Percentiles rank a stretch among this genome's conserved stretches.
These are phyloP conservation scores for Calidris pygmaea DNA, from an alignment of 2,113 vertebrate genomes.

Conservation along the genomic window DNA sequence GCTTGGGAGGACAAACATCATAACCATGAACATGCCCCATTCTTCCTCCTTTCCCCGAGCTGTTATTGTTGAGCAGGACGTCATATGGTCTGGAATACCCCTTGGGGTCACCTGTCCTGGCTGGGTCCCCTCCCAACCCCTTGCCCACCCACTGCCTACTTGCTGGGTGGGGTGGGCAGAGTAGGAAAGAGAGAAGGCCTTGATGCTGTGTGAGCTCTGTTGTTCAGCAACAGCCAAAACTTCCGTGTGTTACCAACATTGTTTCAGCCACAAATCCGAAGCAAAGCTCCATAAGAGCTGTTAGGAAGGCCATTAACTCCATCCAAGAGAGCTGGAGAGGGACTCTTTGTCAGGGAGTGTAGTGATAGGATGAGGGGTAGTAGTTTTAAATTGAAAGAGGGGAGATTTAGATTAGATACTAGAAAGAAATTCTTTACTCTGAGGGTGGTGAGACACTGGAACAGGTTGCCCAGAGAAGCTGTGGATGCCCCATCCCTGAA, in stretches of 20 bases:
- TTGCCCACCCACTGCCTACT: neutral
- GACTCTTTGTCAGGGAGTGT: too few relatives aligned
- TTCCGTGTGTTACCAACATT: neutral
- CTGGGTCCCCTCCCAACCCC: neutral
- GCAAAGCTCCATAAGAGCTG: rapidly evolving
- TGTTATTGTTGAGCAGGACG: neutral
- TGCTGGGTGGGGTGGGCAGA: neutral
- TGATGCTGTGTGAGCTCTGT: neutral
- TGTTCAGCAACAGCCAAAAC: neutral
- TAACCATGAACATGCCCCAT: neutral
- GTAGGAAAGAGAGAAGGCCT: neutral
- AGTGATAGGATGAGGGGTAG: too few relatives aligned
- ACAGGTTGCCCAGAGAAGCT: too few relatives aligned
- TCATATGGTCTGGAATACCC: neutral
- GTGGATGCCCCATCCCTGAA: too few relatives aligned
- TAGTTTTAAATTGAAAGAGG: too few relatives aligned
- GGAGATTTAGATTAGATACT: too few relatives aligned
- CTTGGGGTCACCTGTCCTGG: neutral
- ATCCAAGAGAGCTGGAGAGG: neutral
- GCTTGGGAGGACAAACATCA: neutral
- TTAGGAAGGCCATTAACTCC: neutral
- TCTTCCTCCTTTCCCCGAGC: neutral
- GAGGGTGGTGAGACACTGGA: too few relatives aligned
- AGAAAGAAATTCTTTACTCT: too few relatives aligned
- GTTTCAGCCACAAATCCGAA: neutral